Conservation (phyloP, 2,113 vertebrate species). For the Colaptes auratus region DNA sequence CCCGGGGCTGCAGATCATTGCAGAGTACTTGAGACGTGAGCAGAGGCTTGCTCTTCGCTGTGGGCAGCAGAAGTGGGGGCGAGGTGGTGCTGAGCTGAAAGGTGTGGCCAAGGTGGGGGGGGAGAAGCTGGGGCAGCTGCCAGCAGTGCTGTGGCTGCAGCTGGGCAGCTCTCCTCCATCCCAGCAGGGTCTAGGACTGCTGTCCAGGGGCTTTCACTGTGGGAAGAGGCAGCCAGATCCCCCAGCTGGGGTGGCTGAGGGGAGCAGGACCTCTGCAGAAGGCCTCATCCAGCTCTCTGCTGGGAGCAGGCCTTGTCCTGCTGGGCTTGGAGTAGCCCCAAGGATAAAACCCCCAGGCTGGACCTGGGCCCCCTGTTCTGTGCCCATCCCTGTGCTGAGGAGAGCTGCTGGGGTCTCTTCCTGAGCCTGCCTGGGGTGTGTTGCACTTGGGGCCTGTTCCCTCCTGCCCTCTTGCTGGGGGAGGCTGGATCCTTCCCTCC, state of each 20-base stretch:
- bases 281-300: too few relatives aligned
- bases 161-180: fast-evolving
- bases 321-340: neutral
- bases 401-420: neutral
- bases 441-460: fast-evolving
- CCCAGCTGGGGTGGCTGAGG: neutral
- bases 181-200: neutral
- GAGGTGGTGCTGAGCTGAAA: fast-evolving
- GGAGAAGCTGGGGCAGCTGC: neutral
- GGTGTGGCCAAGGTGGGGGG: too few relatives aligned
- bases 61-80: neutral
- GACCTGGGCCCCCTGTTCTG: fast-evolving
- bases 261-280: neutral
- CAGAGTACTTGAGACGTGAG: neutral
- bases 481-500: neutral
- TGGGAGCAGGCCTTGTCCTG: neutral
- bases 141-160: neutral
- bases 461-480: neutral
- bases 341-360: fast-evolving
- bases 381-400: neutral
- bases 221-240: fast-evolving
- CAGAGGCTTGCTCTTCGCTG: too few relatives aligned
- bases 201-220: neutral
- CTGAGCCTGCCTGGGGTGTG: fast-evolving
- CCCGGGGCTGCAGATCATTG: neutral